Base-by-base conservation (phyloP, 1,140 invertebrate species). In the Dendroctonus valens region DNA sequence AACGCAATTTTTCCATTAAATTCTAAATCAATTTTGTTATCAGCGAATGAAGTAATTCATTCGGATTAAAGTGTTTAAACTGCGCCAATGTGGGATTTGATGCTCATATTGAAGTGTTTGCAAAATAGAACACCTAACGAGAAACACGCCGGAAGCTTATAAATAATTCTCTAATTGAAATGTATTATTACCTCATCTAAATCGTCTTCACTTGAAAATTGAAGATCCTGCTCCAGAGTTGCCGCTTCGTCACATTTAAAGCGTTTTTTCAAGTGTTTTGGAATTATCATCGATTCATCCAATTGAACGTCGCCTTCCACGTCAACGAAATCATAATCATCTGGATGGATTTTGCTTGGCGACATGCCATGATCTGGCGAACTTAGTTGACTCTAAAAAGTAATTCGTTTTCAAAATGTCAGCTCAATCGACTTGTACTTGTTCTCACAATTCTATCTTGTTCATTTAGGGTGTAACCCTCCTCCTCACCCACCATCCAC, bases 141-240 rank as follows among this genome's bases (percentile, higher is more conserved):
- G 26, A 2, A 26, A 26, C 26, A 26, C 26, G 26, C 26, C 26
- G 26, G 26, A 26, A 26, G 26, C 26, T 26, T 26, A 26, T 26
- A 26, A 26, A 26, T 26, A 26, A 26, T 26, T 26, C 3, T 39
- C 14, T 11, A 55, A 15, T 38, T 55, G 7, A 11, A 39, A 2
- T 9, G 8, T 39, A 55, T 41, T 9, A 37, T 49, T 57, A 66
- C 85, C 72, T 88, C 85, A 71, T 88, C 85, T 61, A 87, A 83
- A 74, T 89, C 87, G 61, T 89, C 87, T 72, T 90, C 88, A 50
- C 87, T 89, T 2, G 88, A 89, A 73, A 88, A 89, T 78, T 89
- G 86, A 50, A 89, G 77, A 80, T 90, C 88, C 83, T 88, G 86
- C 80, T 88, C 83, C 0, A 85, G 76, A 9, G 76, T 78, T 3